Base-by-base conservation (phyloP, 2,888 invertebrate species). In the Mythimna ferrago region DNA sequence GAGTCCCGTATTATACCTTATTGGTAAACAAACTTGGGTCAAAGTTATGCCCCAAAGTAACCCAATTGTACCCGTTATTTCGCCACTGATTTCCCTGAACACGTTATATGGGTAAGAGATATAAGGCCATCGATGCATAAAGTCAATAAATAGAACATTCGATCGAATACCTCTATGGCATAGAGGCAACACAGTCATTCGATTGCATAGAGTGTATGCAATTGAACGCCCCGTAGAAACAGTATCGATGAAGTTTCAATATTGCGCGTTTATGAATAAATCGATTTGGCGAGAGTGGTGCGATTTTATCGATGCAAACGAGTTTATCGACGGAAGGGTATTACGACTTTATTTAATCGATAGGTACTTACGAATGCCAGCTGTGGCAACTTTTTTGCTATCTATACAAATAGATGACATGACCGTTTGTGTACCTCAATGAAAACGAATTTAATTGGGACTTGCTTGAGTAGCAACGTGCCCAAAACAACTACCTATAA, bases 221-320 rank as follows among this genome's bases (percentile, higher is more conserved):
- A 66, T 38, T 57, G 9, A 73, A 66, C 11, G 48, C 71, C 26
- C 14, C 53, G 48, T 32, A 61, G 73, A 53, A 71, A 62, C 53
- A 54, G 19, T 44, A 19, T 26, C 35, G 66, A 26, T 62, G 61
- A 44, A 53, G 16, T 57, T 14, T 32, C 62, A 66, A 63, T 38
- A 74, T 21, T 11, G 48, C 41, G 10, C 16, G 51, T 57, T 80
- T 58, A 66, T 62, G 38, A 38, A 62, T 66, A 66, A 73, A 77
- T 80, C 51, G 62, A 58, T 74, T 66, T 5, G 2, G 11, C 16
- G 14, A 48, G 51, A 53, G 60, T n/a, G 62, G 14, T 38, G 19
- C 48, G 32, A 75, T 66, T 66, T 62, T 54, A 74, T 66, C n/a
- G 62, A 80, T 74, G 75, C 62, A 66, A 80, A 74, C 67, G 32